Evolutionary conservation across 1,140 invertebrate species (phyloP), one percentile per base, ranked within the genome.

Genomic region (Riptortus pedestris): DNA sequence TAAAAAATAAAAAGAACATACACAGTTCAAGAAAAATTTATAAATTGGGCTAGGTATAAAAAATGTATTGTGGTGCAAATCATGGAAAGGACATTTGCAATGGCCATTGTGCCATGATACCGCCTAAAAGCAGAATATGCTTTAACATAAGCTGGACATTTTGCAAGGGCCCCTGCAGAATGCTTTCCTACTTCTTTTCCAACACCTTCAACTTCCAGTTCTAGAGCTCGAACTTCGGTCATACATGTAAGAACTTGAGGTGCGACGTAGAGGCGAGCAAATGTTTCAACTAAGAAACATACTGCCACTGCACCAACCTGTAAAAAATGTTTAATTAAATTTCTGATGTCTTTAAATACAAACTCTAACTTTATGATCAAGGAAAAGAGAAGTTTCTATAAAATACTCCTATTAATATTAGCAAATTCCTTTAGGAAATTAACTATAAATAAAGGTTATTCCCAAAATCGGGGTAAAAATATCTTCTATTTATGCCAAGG

Each of bases 51-150:
- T 66, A 88, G 74, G 72, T 85, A 85, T 74, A 84, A 78, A 31
- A 87, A 74, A 70, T 87, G 85, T 58, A 86, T 73, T 20, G 81
- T 79, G 11, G 84, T 87, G 70, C 85, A 88, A 3, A 77, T 80
- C 73, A 90, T 82, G 0, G 84, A 79, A 9, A 84, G 72, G 69
- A 90, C 80, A 69, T 88, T 89, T 18, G 83, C 85, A 67, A 86
- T 81, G 2, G 86, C 86, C 63, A 87, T 83, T 31, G 73, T 76
- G 33, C 83, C 81, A 71, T 90, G 87, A 24, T 82, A 76, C 3
- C 78, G 77, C 22, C 86, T 79, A 73, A 90, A 90, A 4, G 78
- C 76, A 48, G 77, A 77, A 69, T 87, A 78, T 4, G 88, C 78
- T 64, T 80, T 79, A 63, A 85, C 73, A 72, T 89, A 89, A 66